Conservation (phyloP, 2,888 invertebrate genomes). For the Diarsia dahlii region DNA sequence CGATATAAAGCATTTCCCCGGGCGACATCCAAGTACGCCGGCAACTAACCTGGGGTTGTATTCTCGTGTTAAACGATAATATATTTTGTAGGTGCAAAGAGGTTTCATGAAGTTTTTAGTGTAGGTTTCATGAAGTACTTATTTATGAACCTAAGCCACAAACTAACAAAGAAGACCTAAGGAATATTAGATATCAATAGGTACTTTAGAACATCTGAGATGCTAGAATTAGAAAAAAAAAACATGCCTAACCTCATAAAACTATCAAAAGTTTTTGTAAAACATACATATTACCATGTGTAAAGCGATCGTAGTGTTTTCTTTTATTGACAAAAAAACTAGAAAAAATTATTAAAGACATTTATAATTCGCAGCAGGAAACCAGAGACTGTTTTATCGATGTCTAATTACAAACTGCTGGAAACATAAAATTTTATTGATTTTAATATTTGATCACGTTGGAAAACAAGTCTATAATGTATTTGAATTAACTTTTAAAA, state of each 20-base stretch:
- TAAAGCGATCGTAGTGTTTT: conserved; percentile 20
- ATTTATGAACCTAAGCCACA: background rate
- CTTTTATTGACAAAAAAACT: conserved; percentile 38
- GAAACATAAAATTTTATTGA: conserved; percentile 52
- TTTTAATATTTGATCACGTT: conserved; percentile 49
- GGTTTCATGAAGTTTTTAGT: background rate
- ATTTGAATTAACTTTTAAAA: conserved; percentile 45
- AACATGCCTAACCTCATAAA: background rate
- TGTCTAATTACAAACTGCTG: conserved; percentile 54
- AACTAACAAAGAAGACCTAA: background rate
- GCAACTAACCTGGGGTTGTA: conserved; percentile 67
- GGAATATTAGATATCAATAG: background rate
- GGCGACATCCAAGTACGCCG: conserved; percentile 86
- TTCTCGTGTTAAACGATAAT: conserved; percentile 49
- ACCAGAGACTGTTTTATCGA: conserved; percentile 45
- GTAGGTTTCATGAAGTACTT: background rate
- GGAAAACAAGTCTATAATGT: conserved; percentile 51
- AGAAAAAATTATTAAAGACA: conserved; percentile 33
- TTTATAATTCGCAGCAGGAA: conserved; percentile 58
- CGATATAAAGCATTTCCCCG: conserved; percentile 86
- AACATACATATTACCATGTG: background rate
- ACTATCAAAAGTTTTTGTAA: background rate
- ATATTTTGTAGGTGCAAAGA: background rate
- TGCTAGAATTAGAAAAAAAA: background rate
- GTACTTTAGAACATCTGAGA: background rate